Percentiles rank a stretch among this genome's conserved stretches.
Evolutionary conservation across 2,888 invertebrate genomes (phyloP).

Genomic region (Netelia melanura): DNA sequence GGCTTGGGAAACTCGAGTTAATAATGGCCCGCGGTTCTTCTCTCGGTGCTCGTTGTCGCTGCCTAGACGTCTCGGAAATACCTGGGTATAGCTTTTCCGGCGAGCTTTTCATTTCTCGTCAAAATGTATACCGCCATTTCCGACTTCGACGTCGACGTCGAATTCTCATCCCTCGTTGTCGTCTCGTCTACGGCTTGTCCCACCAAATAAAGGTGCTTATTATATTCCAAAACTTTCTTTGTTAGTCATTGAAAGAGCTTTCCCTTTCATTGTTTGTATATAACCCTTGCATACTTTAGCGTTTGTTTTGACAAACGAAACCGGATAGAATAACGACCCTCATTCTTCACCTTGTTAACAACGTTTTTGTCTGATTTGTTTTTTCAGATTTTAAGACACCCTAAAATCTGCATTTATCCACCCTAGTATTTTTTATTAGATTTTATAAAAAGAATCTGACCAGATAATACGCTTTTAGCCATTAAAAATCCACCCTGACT

Average conservation of each 20-base stretch:
- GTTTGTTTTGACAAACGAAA: background rate
- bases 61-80: conserved; percentile 55
- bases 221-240: conserved; percentile 32
- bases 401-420: no score
- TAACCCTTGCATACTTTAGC: background rate
- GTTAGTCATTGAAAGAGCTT: conserved; percentile 33
- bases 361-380: no score
- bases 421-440: no score
- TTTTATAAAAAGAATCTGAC: no score
- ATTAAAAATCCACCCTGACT: no score
- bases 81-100: conserved; percentile 42
- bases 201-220: conserved; percentile 30
- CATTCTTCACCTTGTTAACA: background rate
- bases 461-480: no score
- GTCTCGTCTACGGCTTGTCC: conserved; percentile 20
- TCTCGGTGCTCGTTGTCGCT: conserved; percentile 44
- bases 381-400: no score
- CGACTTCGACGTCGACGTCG: background rate
- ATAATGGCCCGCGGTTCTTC: conserved; percentile 75
- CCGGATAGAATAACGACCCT: background rate
- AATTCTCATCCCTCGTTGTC: conserved; percentile 17
- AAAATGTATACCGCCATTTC: conserved; percentile 29
- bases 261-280: conserved; percentile 17
- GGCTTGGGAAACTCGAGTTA: conserved; percentile 72
- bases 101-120: conserved; percentile 58